Percentiles rank a stretch among this genome's conserved stretches.
These are phyloP conservation scores for Anoura caudifer DNA, from an alignment of 2,113 vertebrate genomes.

Conservation along the genomic window DNA sequence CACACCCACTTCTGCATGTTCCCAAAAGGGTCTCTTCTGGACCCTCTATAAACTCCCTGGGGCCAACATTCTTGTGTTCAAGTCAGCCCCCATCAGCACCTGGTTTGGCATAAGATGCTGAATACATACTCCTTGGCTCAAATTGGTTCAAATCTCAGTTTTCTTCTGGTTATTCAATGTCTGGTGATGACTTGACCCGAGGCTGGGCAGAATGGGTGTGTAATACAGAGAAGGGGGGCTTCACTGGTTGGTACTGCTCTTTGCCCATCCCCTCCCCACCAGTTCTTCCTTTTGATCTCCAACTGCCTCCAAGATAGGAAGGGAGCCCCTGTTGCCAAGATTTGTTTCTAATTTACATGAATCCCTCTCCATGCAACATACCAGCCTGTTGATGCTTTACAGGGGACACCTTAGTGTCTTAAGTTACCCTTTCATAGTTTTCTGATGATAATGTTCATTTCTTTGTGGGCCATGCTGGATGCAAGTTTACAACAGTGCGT, in stretches of 20 bases:
- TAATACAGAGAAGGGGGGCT: not conserved
- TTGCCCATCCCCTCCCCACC: no score
- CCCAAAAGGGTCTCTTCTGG: not conserved
- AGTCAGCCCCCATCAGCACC: not conserved
- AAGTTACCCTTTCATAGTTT: not conserved
- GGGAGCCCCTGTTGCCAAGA: not conserved
- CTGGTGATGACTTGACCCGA: not conserved
- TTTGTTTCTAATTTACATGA: not conserved
- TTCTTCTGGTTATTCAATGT: not conserved
- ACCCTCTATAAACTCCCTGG: not conserved
- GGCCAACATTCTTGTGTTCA: not conserved
- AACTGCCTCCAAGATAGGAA: not conserved
- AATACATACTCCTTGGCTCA: not conserved
- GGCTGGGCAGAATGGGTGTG: not conserved
- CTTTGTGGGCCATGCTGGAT: not conserved
- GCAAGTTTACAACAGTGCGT: not conserved
- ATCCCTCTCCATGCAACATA: not conserved
- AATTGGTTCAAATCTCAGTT: not conserved
- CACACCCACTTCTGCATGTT: rapidly evolving
- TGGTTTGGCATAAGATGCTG: not conserved
- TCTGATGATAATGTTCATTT: not conserved
- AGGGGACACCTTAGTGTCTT: not conserved
- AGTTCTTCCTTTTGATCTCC: not conserved
- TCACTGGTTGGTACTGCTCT: no score
- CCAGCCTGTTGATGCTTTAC: not conserved